Conservation (phyloP, 1,140 invertebrate genomes). For the Solen grandis region DNA sequence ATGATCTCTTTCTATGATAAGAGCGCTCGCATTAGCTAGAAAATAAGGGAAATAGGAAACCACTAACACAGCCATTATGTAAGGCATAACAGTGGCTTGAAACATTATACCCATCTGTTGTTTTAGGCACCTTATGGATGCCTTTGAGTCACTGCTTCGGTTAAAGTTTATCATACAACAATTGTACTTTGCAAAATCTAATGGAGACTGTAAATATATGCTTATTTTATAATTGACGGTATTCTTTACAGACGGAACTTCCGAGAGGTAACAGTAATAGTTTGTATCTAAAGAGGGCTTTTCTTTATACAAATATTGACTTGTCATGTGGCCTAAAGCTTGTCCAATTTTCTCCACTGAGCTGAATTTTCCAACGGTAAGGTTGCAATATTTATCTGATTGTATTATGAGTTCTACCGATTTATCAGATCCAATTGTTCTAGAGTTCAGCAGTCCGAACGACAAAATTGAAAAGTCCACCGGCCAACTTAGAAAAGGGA, state of each 20-base stretch:
- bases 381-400: background rate
- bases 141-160: background rate
- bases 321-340: conserved; percentile 5
- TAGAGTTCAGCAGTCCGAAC: background rate
- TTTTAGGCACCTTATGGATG: background rate
- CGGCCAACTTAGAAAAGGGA: conserved; percentile 31
- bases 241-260: conserved; percentile 5
- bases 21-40: background rate
- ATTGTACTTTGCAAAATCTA: conserved; percentile 4
- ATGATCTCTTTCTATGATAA: background rate
- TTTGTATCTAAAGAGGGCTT: background rate
- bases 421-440: background rate
- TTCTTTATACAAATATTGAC: background rate
- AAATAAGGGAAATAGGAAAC: background rate
- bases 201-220: conserved; percentile 6
- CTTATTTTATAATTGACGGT: conserved; percentile 14
- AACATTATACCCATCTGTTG: background rate
- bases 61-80: background rate
- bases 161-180: conserved; percentile 5
- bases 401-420: background rate
- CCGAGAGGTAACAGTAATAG: conserved; percentile 32
- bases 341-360: background rate
- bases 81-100: conserved; percentile 1
- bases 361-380: background rate
- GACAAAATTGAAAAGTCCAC: conserved; percentile 30